Conservation (phyloP, 1,140 invertebrate species). For the Rhynchophorus ferrugineus region DNA sequence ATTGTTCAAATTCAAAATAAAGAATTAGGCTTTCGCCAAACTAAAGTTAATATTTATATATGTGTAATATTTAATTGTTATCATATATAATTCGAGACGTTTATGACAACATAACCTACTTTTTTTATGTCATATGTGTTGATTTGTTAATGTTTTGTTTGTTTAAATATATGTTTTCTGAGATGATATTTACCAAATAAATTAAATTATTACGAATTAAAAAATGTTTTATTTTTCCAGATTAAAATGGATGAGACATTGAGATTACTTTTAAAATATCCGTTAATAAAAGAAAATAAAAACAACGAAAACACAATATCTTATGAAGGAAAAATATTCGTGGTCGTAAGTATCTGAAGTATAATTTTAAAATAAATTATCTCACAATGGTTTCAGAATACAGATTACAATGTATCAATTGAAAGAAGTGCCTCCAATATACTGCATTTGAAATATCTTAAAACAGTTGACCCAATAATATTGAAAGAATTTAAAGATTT, state of each 20-base stretch:
- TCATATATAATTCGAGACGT: too few relatives aligned
- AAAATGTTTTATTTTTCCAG: too few relatives aligned
- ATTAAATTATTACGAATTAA: too few relatives aligned
- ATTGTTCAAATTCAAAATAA: too few relatives aligned
- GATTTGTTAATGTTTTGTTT: too few relatives aligned
- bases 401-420: not conserved
- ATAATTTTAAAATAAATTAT: not conserved
- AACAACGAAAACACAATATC: constrained; percentile 1
- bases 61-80: too few relatives aligned
- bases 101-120: too few relatives aligned
- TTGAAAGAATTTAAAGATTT: constrained; percentile 5
- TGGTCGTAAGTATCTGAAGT: constrained; percentile 12
- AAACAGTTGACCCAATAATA: not conserved
- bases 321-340: constrained; percentile 13
- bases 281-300: constrained; percentile 18
- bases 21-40: too few relatives aligned
- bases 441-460: not conserved
- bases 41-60: too few relatives aligned
- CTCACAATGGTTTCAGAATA: not conserved
- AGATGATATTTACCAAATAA: too few relatives aligned
- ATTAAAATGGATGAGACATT: constrained; percentile 10
- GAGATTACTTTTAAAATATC: constrained; percentile 22
- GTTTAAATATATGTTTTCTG: too few relatives aligned
- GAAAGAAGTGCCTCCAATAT: not conserved
- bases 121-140: too few relatives aligned